Conservation (phyloP, 2,113 vertebrate genomes). For the Gobiocypris rarus region DNA sequence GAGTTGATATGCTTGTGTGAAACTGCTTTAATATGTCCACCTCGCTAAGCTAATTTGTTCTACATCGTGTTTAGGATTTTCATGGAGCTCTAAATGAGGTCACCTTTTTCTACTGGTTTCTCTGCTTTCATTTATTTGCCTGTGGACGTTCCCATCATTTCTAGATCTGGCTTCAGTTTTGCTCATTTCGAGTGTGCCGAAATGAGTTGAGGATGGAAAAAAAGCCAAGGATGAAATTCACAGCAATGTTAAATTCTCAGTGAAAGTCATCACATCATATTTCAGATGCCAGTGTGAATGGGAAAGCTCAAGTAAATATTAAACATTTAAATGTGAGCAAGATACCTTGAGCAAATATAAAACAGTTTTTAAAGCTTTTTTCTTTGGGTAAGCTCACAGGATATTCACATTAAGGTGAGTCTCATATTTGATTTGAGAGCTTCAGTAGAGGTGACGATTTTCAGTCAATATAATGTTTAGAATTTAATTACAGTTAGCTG, state of each 20-base stretch:
- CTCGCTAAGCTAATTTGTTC: constrained; percentile 32
- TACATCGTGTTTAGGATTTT: constrained; percentile 11
- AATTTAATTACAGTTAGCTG: too few species aligned
- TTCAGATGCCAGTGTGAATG: constrained; percentile 4
- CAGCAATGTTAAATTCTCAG: constrained; percentile 21
- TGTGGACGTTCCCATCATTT: constrained; percentile 14
- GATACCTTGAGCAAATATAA: background rate
- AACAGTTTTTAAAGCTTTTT: background rate
- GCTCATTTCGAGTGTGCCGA: background rate
- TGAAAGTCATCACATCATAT: constrained; percentile 16
- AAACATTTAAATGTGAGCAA: background rate
- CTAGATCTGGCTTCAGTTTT: background rate
- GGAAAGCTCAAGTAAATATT: background rate
- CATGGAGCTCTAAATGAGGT: background rate
- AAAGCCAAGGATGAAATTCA: constrained; percentile 17
- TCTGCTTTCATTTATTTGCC: constrained; percentile 25
- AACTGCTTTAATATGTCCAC: constrained; percentile 33
- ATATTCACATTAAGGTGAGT: background rate
- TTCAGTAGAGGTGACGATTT: too few species aligned
- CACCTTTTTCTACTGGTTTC: background rate
- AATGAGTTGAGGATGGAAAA: constrained; percentile 11
- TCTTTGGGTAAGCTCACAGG: background rate
- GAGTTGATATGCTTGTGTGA: constrained; percentile 20
- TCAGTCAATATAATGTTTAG: too few species aligned
- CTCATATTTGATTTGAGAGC: too few species aligned